Base-by-base conservation (phyloP, 1,140 invertebrate species). In the Choristoneura fumiferana region DNA sequence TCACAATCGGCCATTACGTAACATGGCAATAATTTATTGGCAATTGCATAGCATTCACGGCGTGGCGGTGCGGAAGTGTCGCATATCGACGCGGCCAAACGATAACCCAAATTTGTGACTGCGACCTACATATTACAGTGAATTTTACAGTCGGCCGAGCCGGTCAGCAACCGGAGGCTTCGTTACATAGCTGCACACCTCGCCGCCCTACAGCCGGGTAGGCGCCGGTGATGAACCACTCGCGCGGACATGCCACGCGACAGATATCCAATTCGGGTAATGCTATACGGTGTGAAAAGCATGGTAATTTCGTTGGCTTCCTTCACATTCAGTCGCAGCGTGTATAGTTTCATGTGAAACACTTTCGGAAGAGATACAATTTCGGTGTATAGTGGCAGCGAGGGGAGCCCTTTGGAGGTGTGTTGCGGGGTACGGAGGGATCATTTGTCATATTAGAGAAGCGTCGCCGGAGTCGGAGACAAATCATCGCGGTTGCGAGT, bases 91-190 rank as follows among this genome's bases (percentile, higher is more conserved):
- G 79, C 74, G 79, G 71, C 73, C 75, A 71, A 78, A 83, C 77
- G 83, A 84, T 88, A 88, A 88, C 85, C 85, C 78, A 86, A 88
- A 88, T 88, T 79, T 82, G 73, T 69, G 77, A 69, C 62, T 65
- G 68, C 78, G 83, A 84, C 83, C 83, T 83, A 88, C 80, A 88
- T 86, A 80, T 73, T 77, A 77, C 62, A 62, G 58, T 61, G 62
- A 77, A 71, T 78, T 73, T 76, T 65, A 83, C 66, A 74, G 71
- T 58, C 68, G 62, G 69, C 57, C 66, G 62, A 67, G 67, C 68
- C 65, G 64, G n/a, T n/a, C 63, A 67, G 61, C 66, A 65, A 61
- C 57, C 60, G 62, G 57, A 67, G 66, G 61, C 64, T 68, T 69
- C 63, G 67, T 39, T 38, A 60, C 49, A 33, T 52, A 58, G 62